phyloP scores from a whole-genome alignment of 2,113 vertebrate genomes.

The Gambusia holbrooki region DNA sequence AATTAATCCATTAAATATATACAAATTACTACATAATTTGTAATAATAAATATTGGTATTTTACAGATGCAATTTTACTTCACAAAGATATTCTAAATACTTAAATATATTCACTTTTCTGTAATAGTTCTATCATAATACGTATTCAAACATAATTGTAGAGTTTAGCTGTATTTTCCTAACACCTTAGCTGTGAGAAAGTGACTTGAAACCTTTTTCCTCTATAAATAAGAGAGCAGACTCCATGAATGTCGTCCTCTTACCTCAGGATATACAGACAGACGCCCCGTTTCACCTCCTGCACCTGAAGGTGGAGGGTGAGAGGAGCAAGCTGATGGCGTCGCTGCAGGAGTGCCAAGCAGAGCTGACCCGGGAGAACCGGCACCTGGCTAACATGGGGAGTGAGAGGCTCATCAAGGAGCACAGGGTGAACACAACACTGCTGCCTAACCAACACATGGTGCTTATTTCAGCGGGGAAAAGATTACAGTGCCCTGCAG shows the following conservation, averaged over 20 bases:
- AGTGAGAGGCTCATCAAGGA: slow-evolving; percentile 92
- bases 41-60: background rate
- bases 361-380: slow-evolving; percentile 88
- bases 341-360: slow-evolving; percentile 87
- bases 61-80: background rate
- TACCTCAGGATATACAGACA: slow-evolving; percentile 88
- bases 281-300: slow-evolving; percentile 91
- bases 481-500: background rate
- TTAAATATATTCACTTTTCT: background rate
- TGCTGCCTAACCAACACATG: background rate
- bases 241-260: background rate
- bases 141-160: no score
- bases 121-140: background rate
- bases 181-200: background rate
- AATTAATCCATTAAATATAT: background rate
- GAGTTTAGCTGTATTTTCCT: no score
- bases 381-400: slow-evolving; percentile 83
- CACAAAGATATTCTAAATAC: background rate
- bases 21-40: background rate
- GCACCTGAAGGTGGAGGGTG: slow-evolving; percentile 89
- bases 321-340: slow-evolving; percentile 84
- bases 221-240: background rate
- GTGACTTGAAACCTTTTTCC: background rate
- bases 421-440: slow-evolving; percentile 83
- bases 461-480: background rate